Base-by-base conservation (phyloP, 2,797 vertebrate genomes). In the Sternotherus odoratus region DNA sequence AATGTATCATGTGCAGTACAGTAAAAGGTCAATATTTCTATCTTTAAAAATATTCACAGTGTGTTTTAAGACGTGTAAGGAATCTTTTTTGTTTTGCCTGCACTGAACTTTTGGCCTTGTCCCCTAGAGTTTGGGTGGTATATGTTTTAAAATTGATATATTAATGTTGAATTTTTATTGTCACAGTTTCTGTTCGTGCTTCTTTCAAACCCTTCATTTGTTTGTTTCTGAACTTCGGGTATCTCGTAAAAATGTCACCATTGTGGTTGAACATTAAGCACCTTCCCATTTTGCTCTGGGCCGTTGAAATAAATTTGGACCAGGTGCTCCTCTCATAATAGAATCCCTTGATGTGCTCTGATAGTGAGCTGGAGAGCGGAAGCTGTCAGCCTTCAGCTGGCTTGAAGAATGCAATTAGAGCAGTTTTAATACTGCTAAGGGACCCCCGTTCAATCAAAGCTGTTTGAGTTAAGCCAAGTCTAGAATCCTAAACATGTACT, bases 231-330 rank as follows among this genome's bases (percentile, higher is more conserved):
- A 98, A 97, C 98, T 98, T 98, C 95, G 97, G 98, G 95, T 93
- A 84, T 98, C 96, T 98, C 98, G 97, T 99, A 99, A 99, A 99
- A 99, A 98, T 99, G 99, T 99, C 99, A 99, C 99, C 99, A 99
- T 99, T 96, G 98, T 98, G 98, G 98, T 98, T 99, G 98, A 98
- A 98, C 99, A 99, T 99, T 99, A 99, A 97, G 98, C 99, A 98
- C 98, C 98, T 98, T 98, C 98, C 99, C 98, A 97, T 98, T 98
- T 98, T 98, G 98, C 98, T 98, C 96, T 97, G 97, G 98, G 98
- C 98, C 51, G 80, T 98, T 98, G 98, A 98, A 98, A 98, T 98
- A 98, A 98, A 98, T 98, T 98, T 98, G 97, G 98, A 98, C 98
- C 98, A 98, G 98, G 98, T 98, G 98, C 97, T 98, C 95, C 86